Conservation (phyloP, 2,113 vertebrate species). For the Scalopus aquaticus region DNA sequence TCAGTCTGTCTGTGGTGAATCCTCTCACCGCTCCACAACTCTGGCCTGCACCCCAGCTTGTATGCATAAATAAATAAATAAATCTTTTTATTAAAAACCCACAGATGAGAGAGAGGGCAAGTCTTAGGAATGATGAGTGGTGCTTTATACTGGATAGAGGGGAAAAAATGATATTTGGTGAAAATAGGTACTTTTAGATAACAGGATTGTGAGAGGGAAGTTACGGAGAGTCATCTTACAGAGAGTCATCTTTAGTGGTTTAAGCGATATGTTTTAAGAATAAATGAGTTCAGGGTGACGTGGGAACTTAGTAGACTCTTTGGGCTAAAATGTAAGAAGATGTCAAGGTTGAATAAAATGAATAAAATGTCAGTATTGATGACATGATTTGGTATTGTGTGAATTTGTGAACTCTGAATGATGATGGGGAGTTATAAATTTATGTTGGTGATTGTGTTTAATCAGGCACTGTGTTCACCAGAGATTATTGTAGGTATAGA, state of each 20-base stretch:
- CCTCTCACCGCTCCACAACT: no score
- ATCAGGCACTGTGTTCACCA: background rate
- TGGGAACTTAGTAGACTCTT: background rate
- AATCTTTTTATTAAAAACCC: no score
- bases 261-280: constrained; percentile 15
- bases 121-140: background rate
- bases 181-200: background rate
- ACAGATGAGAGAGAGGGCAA: background rate
- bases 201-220: background rate
- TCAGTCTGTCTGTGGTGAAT: no score
- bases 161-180: background rate
- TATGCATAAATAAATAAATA: no score
- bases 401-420: background rate
- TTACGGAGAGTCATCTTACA: no score
- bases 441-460: background rate
- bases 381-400: background rate
- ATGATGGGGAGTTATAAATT: background rate
- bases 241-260: background rate
- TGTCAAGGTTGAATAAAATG: background rate
- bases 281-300: background rate
- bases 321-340: constrained; percentile 3
- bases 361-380: constrained; percentile 25
- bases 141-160: background rate
- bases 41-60: no score
- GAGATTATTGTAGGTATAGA: background rate